Base-by-base conservation (phyloP, 2,888 invertebrate genomes). In the Eumacrocentrus americanus region DNA sequence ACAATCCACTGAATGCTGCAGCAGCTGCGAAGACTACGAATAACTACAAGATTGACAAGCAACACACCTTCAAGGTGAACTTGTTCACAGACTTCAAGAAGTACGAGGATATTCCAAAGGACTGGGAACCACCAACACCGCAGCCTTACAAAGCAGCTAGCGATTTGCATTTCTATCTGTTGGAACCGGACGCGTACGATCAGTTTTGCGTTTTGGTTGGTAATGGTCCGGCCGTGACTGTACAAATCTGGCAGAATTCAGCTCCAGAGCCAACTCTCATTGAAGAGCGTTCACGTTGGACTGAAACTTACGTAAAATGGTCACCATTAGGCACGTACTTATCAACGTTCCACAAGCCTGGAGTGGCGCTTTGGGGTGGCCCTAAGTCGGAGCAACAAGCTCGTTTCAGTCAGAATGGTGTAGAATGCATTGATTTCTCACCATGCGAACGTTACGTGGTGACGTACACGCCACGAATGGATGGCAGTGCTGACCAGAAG, bases 281-380 rank as follows among this genome's bases (percentile, higher is more conserved):
- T 35, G 93, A 96, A 81, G 90, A 94, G 70, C 87, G 97, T 81
- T 87, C 95, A 93, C 88, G 91, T 70, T 99, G 98, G 91, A 97
- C 98, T 0, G 97, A 98, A 76, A 94, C 95, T 0, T 94, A 95
- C 71, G 93, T 97, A 1, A 91, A 93, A 70, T 99, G 98, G 98
- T 99, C 99, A 1, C 98, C 98, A 0, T 83, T 95, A 37, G 99
- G 99, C 46, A 97, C 97, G 0, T 99, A 95, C 80, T 84, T 99
- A 68, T 91, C 97, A 0, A 98, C 99, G 0, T 95, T 98, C 83
- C 99, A 99, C 78, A 90, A 91, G 81, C 88, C 91, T 65, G 99
- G 99, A 58, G 95, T 98, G 51, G 96, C 95, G 0, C 84, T 99
- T 46, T 99, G 99, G 99, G 98, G 96, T 14, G 98, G 98, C 0